These are phyloP conservation scores for Gandaritis pyraliata DNA, from an alignment of 2,888 invertebrate species.

Conservation along the genomic window DNA sequence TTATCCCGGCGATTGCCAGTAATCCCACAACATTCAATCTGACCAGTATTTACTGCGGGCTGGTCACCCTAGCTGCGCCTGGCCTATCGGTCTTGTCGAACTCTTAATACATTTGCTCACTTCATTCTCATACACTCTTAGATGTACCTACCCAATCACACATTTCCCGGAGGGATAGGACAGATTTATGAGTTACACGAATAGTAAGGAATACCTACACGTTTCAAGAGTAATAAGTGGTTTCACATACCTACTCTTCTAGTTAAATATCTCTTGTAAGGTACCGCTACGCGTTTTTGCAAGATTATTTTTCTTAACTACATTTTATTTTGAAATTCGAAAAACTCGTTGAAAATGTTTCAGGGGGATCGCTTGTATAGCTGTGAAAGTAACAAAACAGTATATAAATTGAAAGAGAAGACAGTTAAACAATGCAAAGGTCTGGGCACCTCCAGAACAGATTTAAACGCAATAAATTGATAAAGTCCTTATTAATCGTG, in stretches of 20 bases:
- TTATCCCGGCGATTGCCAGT: constrained; percentile 68
- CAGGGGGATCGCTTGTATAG: too few species aligned
- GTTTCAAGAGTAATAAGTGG: too few species aligned
- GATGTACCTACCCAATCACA: not conserved
- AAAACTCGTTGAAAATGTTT: too few species aligned
- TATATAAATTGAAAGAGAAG: too few species aligned
- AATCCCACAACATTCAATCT: constrained; percentile 66
- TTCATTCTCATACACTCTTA: constrained; percentile 22
- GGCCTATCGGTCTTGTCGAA: constrained; percentile 48
- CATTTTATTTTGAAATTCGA: too few species aligned
- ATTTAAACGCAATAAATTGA: constrained; percentile 18
- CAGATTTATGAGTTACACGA: not conserved
- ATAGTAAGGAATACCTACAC: too few species aligned
- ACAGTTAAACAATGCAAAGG: not conserved
- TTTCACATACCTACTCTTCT: too few species aligned
- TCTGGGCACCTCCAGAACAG: not conserved
- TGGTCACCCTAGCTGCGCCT: constrained; percentile 56
- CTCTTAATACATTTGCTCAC: constrained; percentile 45
- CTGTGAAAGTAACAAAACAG: too few species aligned
- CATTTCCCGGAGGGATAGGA: not conserved
- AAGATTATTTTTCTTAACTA: too few species aligned
- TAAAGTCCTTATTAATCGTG: constrained; percentile 50
- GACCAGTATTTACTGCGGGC: constrained; percentile 64
- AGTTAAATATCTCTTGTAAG: too few species aligned
- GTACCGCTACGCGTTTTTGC: too few species aligned